Base-by-base conservation (phyloP, 2,888 invertebrate genomes). In the Drosophila subquinaria region DNA sequence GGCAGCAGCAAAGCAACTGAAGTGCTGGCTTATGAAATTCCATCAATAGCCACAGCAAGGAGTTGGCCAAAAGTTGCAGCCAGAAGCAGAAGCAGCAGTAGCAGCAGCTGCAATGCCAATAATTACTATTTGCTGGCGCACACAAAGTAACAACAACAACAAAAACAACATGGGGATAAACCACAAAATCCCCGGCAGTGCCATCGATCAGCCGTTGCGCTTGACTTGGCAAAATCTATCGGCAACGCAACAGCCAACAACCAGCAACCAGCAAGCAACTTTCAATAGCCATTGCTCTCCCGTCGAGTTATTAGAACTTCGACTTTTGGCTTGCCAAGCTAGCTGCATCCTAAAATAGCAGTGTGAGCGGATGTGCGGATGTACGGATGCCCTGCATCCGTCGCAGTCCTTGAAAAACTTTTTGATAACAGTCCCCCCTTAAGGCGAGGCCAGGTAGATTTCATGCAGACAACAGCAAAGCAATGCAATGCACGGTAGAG, bases 331-430 rank as follows among this genome's bases (percentile, higher is more conserved):
- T 62, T 66, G 60, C 68, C 68, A 61, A 66, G 43, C 59, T 33
- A 42, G 15, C 17, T 23, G 2, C 20, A 9, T 11, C 42, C 42
- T 13, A n/a, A 35, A 56, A 35, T 35, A n/a, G 35, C 43, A 20
- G 60, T 20, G 30, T 17, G 27, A 33, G 56, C 13, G 36, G 11
- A 38, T 11, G 48, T 38, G 59, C 30, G 30, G 30, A 38, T 11
- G 48, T 38, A 50, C 30, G 30, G 30, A 8, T 42, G 61, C 51
- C 4, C 65, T 51, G 76, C 73, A 70, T 76, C 69, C 73, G 83
- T 71, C 78, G 79, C 82, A 88, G 81, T 87, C 84, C 89, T 88
- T 87, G 89, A 89, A 84, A 84, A 84, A 87, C 17, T 80, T 81
- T 86, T 65, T 52, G 80, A 79, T 76, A 80, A 77, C 68, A 61